phyloP scores from a whole-genome alignment of 2,113 vertebrate species.

The Raja brachyura region DNA sequence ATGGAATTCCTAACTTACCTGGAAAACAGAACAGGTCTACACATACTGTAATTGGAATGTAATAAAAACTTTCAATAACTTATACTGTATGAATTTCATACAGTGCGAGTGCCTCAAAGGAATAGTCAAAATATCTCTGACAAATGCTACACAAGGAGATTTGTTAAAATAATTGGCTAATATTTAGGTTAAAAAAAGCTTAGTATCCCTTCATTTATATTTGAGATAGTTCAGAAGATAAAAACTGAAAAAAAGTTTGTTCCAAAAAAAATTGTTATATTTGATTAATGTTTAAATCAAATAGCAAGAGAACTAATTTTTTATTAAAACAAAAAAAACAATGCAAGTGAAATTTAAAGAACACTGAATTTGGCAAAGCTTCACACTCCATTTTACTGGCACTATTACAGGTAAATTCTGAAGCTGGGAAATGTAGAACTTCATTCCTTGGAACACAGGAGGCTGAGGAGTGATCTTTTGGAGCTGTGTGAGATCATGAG shows the following conservation, averaged over 20 bases:
- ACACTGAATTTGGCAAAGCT: neutral
- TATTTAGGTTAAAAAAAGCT: neutral
- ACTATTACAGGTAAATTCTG: too few species aligned
- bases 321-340: neutral
- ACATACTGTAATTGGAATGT: neutral
- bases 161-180: neutral
- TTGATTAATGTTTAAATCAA: neutral
- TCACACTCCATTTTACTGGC: neutral
- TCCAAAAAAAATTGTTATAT: neutral
- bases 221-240: too few species aligned
- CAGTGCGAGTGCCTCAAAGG: neutral
- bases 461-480: too few species aligned
- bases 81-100: neutral
- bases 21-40: neutral
- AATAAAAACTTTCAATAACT: neutral
- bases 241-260: neutral
- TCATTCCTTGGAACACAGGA: too few species aligned
- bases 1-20: neutral
- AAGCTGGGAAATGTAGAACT: too few species aligned
- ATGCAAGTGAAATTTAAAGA: neutral
- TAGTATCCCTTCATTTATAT: too few species aligned
- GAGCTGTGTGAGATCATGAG: too few species aligned
- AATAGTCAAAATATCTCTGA: neutral
- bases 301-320: neutral
- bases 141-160: neutral